Percentiles rank a stretch among this genome's conserved stretches.
Conservation (phyloP, 2,113 vertebrate genomes). For the Parotia lawesii region DNA sequence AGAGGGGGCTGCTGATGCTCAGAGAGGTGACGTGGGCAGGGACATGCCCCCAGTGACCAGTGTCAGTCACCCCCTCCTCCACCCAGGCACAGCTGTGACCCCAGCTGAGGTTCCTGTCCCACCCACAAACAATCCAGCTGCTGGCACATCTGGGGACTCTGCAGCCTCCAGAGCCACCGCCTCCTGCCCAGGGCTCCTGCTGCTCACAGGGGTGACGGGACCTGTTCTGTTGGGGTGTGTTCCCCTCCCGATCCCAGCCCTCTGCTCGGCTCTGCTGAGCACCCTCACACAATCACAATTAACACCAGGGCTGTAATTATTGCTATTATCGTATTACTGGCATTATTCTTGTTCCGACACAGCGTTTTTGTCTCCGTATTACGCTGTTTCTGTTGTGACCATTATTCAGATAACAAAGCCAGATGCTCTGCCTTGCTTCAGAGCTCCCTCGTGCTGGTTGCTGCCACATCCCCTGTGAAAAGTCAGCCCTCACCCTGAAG, state of each 20-base stretch:
- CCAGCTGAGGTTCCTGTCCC: background rate
- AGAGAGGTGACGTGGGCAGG: background rate
- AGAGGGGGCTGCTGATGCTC: background rate
- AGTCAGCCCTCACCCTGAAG: background rate
- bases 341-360: background rate
- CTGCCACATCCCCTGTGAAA: background rate
- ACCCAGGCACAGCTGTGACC: background rate
- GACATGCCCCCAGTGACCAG: background rate
- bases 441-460: background rate
- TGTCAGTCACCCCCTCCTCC: background rate
- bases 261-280: background rate
- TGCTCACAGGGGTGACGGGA: background rate
- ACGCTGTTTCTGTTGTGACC: background rate
- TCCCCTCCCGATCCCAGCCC: background rate
- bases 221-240: fast-evolving
- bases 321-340: background rate
- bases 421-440: conserved; percentile 15
- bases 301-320: background rate
- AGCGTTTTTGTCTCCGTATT: background rate
- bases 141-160: background rate
- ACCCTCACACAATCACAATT: background rate
- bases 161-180: background rate
- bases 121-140: background rate
- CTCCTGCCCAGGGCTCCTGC: background rate
- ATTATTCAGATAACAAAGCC: background rate